phyloP scores from a whole-genome alignment of 2,113 vertebrate species.

The Perccottus glenii region DNA sequence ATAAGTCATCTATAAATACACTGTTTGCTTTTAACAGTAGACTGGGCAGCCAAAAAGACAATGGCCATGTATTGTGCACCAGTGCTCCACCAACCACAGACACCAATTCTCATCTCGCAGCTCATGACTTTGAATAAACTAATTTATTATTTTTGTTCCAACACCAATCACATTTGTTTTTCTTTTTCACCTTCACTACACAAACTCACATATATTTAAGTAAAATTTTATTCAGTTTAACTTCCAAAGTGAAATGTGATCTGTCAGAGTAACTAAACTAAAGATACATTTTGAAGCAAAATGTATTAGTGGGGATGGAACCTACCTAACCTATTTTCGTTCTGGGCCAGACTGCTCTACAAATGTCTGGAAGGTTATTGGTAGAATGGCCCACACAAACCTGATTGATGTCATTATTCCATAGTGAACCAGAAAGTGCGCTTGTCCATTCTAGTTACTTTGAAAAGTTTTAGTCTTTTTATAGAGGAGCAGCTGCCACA shows the following conservation, averaged over 20 bases:
- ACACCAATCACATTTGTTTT: too few relatives aligned
- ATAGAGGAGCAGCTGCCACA: slow-evolving; percentile 18
- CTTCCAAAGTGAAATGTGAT: too few relatives aligned
- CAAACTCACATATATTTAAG: too few relatives aligned
- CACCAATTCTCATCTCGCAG: neutral
- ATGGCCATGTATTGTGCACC: neutral
- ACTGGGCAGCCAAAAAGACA: neutral
- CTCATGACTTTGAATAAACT: neutral
- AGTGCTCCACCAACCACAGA: neutral
- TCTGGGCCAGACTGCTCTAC: slow-evolving; percentile 5
- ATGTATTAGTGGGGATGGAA: slow-evolving; percentile 8
- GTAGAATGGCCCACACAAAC: slow-evolving; percentile 7
- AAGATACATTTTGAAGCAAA: too few relatives aligned
- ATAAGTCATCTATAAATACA: too few relatives aligned
- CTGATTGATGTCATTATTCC: slow-evolving; percentile 15
- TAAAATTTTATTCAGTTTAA: too few relatives aligned
- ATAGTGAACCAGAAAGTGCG: slow-evolving; percentile 15
- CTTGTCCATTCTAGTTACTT: slow-evolving; percentile 1
- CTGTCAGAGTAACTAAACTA: too few relatives aligned
- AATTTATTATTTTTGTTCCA: too few relatives aligned
- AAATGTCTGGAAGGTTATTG: slow-evolving; percentile 12
- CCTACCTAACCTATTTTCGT: slow-evolving; percentile 1
- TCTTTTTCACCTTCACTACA: too few relatives aligned
- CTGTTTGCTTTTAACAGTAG: neutral
- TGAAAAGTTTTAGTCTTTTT: slow-evolving; percentile 12